Conservation (phyloP, 2,797 vertebrate genomes). For the Cyclopterus lumpus region DNA sequence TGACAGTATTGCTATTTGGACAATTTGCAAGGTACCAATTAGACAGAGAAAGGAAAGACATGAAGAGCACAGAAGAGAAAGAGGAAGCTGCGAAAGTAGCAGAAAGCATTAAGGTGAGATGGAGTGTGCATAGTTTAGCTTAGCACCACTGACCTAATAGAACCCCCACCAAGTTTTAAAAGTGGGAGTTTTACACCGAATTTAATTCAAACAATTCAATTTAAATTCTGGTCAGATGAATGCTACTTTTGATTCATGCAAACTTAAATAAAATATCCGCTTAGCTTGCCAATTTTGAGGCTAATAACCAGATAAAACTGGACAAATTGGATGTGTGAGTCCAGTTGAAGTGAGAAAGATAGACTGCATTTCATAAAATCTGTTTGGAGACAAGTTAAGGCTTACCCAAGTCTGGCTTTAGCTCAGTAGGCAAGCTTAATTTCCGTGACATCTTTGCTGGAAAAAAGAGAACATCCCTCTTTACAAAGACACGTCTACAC, state of each 20-base stretch:
- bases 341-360: slow-evolving; percentile 63
- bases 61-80: slow-evolving; percentile 62
- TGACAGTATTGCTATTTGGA: not conserved
- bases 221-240: slow-evolving; percentile 62
- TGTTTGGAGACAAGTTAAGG: slow-evolving; percentile 84
- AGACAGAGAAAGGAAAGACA: slow-evolving; percentile 67
- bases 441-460: slow-evolving; percentile 99
- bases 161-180: slow-evolving; percentile 56
- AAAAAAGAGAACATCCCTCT: slow-evolving; percentile 94
- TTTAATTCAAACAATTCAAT: slow-evolving; percentile 31
- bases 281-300: slow-evolving; percentile 72
- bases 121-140: slow-evolving; percentile 64
- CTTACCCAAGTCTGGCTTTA: slow-evolving; percentile 99
- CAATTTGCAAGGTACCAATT: slow-evolving; percentile 36
- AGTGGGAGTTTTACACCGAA: slow-evolving; percentile 43
- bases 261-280: slow-evolving; percentile 65
- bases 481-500: slow-evolving; percentile 86
- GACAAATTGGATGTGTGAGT: slow-evolving; percentile 70
- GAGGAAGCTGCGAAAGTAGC: slow-evolving; percentile 70
- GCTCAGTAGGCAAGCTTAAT: slow-evolving; percentile 99
- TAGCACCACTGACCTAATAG: slow-evolving; percentile 73
- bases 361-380: slow-evolving; percentile 70
- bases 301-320: slow-evolving; percentile 66
- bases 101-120: slow-evolving; percentile 72
- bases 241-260: slow-evolving; percentile 74